A percentile compares a stretch with the other conserved stretches of the same genome.
These are phyloP conservation scores for Staurois parvus DNA, from an alignment of 2,797 vertebrate species.

Conservation along the genomic window DNA sequence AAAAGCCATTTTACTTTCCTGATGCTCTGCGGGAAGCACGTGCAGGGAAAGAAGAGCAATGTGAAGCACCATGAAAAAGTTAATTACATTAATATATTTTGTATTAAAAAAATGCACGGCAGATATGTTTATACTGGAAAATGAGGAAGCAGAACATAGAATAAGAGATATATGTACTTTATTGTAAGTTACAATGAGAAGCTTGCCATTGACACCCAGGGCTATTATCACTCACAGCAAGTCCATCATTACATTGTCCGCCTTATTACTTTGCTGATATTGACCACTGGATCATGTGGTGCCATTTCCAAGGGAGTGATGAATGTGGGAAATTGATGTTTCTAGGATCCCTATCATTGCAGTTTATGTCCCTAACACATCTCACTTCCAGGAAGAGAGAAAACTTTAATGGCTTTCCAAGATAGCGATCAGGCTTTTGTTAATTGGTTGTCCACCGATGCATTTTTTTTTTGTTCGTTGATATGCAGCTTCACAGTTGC, in stretches of 20 bases:
- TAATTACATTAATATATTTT: no score
- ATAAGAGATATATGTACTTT: neutral
- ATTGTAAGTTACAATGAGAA: neutral
- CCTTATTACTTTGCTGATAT: conserved; percentile 12
- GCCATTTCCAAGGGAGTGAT: neutral
- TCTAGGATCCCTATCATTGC: conserved; percentile 4
- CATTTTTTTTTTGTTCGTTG: no score
- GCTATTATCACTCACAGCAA: neutral
- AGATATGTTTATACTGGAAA: no score
- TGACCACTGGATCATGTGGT: neutral
- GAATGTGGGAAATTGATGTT: neutral
- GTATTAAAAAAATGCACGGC: no score
- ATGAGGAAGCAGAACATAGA: neutral
- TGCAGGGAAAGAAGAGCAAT: no score
- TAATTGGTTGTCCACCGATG: no score
- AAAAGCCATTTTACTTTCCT: no score
- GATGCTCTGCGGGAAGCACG: no score
- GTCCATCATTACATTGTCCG: neutral
- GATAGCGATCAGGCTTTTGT: neutral
- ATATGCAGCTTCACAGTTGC: no score
- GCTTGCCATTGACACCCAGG: neutral
- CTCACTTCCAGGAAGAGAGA: neutral
- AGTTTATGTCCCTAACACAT: neutral
- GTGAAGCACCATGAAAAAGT: no score
- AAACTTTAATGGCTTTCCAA: conserved; percentile 22